These are phyloP conservation scores for Myotis yumanensis DNA, from an alignment of 2,113 vertebrate species.

Conservation along the genomic window DNA sequence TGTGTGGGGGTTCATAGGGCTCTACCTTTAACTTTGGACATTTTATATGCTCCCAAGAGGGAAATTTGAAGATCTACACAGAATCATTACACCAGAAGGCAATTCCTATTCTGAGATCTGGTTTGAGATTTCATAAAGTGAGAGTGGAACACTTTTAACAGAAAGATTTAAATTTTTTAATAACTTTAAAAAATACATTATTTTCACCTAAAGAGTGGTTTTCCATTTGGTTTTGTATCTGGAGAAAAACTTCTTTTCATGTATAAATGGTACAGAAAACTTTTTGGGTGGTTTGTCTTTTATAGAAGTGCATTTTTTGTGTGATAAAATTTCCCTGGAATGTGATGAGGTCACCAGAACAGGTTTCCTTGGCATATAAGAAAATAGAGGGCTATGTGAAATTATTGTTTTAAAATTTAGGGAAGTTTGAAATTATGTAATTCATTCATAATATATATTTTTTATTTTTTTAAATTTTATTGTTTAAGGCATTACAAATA, in stretches of 20 bases:
- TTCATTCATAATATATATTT: background rate
- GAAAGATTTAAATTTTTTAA: slow-evolving; percentile 13
- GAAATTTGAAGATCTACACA: background rate
- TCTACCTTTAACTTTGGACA: background rate
- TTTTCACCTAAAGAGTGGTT: background rate
- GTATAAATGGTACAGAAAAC: slow-evolving; percentile 11
- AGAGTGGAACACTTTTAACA: background rate
- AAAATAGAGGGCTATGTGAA: slow-evolving; percentile 23
- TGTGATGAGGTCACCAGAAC: background rate
- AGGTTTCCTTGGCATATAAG: background rate
- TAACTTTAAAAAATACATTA: background rate
- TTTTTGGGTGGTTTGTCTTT: background rate
- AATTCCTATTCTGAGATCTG: background rate
- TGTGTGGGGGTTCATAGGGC: background rate
- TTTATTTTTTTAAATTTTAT: too few species aligned
- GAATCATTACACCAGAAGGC: background rate
- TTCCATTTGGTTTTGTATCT: slow-evolving; percentile 19
- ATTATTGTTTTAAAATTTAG: slow-evolving; percentile 4
- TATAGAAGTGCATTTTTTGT: background rate
- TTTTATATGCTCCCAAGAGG: background rate
- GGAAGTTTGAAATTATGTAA: slow-evolving; percentile 17
- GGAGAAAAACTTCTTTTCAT: background rate
- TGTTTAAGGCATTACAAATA: too few species aligned
- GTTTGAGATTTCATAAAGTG: background rate
- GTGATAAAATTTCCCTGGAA: slow-evolving; percentile 17